Evolutionary conservation across 2,888 invertebrate genomes (phyloP).

Genomic region (Netelia inedita): DNA sequence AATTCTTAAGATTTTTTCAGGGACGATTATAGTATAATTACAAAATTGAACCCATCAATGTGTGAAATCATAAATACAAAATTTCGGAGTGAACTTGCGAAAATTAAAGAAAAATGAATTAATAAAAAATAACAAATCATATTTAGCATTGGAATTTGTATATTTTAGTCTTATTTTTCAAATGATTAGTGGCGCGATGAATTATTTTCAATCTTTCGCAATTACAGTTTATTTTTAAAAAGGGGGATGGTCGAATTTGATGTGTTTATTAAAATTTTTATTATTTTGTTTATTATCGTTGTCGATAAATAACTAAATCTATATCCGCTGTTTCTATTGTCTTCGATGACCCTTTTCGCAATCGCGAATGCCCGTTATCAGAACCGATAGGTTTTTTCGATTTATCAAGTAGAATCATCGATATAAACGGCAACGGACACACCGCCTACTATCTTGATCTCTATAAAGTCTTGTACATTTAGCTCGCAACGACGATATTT

Average conservation of each 20-base stretch:
- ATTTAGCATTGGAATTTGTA: no score
- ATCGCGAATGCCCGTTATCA: slow-evolving; percentile 37
- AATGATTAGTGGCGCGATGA: no score
- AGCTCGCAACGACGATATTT: slow-evolving; percentile 26
- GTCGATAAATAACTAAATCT: neutral
- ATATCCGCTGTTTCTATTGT: slow-evolving; percentile 11
- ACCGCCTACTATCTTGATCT: slow-evolving; percentile 37
- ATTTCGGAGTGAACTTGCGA: no score
- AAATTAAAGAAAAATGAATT: no score
- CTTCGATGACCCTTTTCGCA: slow-evolving; percentile 21
- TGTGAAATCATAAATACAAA: no score
- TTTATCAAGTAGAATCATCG: slow-evolving; percentile 22
- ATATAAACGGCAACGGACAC: slow-evolving; percentile 1
- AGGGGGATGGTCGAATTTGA: neutral
- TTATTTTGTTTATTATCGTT: slow-evolving; percentile 7
- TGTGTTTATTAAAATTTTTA: neutral
- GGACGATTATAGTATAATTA: no score
- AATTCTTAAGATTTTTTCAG: no score
- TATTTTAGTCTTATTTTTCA: no score
- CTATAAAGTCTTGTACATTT: slow-evolving; percentile 12
- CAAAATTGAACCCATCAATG: no score
- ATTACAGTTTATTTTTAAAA: neutral
- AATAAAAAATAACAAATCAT: no score
- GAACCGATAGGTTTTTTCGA: slow-evolving; percentile 14
- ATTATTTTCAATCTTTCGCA: no score